These are phyloP conservation scores for Psittacus erithacus DNA, from an alignment of 2,113 vertebrate species.

Conservation along the genomic window DNA sequence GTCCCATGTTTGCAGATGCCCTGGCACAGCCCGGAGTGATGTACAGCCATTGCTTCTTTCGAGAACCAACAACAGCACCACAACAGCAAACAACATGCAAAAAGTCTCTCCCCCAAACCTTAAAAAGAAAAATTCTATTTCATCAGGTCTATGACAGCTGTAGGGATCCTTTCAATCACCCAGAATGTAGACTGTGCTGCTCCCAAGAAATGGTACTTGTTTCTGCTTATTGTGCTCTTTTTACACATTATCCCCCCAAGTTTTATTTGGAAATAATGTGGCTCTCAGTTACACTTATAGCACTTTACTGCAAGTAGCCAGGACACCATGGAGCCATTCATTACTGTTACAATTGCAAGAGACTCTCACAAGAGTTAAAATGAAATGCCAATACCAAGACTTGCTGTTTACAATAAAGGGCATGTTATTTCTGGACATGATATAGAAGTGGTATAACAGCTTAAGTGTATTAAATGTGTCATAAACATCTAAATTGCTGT, in stretches of 20 bases:
- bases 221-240: background rate
- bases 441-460: background rate
- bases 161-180: background rate
- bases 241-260: background rate
- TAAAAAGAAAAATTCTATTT: background rate
- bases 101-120: background rate
- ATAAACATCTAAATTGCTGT: background rate
- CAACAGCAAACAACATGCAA: background rate
- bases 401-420: background rate
- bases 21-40: background rate
- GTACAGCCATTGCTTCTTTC: background rate
- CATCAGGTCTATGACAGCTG: background rate
- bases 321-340: background rate
- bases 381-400: background rate
- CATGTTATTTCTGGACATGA: background rate
- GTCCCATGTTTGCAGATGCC: background rate
- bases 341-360: background rate
- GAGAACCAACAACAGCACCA: background rate
- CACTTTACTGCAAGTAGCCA: background rate
- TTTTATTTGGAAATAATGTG: background rate
- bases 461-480: background rate
- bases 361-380: background rate
- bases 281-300: background rate
- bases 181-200: background rate
- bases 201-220: background rate